Conservation (phyloP, 1,140 invertebrate genomes). For the Dufourea novaeangliae region DNA sequence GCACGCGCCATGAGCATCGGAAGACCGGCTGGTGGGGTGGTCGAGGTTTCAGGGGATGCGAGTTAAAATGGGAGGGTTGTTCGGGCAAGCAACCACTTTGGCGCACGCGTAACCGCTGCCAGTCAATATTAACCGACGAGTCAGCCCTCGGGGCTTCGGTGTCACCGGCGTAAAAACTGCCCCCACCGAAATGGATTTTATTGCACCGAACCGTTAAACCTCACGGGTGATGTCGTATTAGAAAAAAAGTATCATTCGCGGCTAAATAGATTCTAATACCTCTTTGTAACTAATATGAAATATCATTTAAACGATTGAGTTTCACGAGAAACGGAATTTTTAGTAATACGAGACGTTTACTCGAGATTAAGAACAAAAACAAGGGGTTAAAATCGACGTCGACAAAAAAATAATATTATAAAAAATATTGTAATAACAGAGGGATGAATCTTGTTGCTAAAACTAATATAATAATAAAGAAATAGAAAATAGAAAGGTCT, state of each 20-base stretch:
- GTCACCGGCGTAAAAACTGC: slow-evolving; percentile 58
- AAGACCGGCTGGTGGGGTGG: slow-evolving; percentile 36
- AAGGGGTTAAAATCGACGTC: too few species aligned
- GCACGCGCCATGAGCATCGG: slow-evolving; percentile 66
- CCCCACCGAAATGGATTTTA: slow-evolving; percentile 32
- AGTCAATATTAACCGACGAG: slow-evolving; percentile 79
- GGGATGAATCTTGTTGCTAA: too few species aligned
- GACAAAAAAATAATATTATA: too few species aligned
- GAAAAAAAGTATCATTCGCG: not conserved
- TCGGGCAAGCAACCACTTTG: slow-evolving; percentile 68
- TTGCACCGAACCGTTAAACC: not conserved
- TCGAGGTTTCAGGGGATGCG: slow-evolving; percentile 65
- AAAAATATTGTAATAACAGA: too few species aligned
- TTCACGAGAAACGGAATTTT: too few species aligned
- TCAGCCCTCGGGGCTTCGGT: slow-evolving; percentile 70
- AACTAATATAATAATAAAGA: too few species aligned
- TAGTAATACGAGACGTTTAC: too few species aligned
- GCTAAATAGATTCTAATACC: too few species aligned
- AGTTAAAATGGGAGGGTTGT: slow-evolving; percentile 69
- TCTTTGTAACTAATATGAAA: too few species aligned
- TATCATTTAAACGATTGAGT: too few species aligned
- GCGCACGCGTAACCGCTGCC: slow-evolving; percentile 78
- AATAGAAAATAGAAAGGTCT: not conserved
- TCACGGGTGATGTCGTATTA: too few species aligned
- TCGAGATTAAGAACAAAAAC: too few species aligned